Evolutionary conservation across 2,797 vertebrate genomes (phyloP).

Genomic region (Onychomys leucogaster): DNA sequence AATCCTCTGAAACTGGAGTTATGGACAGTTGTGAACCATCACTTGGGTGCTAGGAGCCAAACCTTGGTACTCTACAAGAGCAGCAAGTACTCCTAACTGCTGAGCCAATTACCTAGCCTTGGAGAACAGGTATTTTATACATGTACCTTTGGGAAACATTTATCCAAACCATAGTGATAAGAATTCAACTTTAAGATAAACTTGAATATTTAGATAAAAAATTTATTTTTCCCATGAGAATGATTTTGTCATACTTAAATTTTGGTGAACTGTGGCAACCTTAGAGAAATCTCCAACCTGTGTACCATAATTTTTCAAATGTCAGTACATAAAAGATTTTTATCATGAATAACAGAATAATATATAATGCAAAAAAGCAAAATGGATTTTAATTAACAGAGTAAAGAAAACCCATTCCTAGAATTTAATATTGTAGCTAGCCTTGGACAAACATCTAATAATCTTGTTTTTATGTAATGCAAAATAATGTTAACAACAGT

Average conservation of each 20-base stretch:
- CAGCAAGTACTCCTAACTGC: neutral
- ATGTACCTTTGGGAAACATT: neutral
- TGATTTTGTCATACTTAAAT: neutral
- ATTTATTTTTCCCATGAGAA: neutral
- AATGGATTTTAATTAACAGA: neutral
- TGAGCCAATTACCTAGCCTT: neutral
- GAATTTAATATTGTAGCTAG: neutral
- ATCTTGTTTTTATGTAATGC: neutral
- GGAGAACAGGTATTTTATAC: neutral
- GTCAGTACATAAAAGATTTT: neutral
- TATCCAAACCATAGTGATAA: neutral
- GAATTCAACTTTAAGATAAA: conserved; percentile 37
- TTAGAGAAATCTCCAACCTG: neutral
- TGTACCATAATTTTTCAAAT: neutral
- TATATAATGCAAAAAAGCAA: neutral
- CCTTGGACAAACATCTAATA: neutral
- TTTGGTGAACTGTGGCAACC: neutral
- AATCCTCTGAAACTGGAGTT: neutral
- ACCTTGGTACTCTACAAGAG: neutral
- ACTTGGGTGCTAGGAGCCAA: neutral
- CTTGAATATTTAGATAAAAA: conserved; percentile 2
- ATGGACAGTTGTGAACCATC: neutral
- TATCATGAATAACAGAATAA: neutral
- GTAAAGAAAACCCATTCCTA: neutral
- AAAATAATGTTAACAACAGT: neutral